phyloP scores from a whole-genome alignment of 2,113 vertebrate species.

The Epinephelus moara region DNA sequence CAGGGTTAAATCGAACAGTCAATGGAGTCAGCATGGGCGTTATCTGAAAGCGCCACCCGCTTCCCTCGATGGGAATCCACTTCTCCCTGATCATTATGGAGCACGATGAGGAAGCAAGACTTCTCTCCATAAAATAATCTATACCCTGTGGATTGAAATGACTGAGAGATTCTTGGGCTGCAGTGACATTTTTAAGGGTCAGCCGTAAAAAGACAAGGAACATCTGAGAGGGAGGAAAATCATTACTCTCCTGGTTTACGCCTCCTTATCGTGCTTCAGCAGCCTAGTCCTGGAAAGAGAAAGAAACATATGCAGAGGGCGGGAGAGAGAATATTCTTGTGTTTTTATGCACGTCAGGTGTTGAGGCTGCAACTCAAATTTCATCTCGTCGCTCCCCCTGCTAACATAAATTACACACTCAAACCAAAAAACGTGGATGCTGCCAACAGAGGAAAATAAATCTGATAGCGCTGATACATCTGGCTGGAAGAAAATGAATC shows the following conservation, averaged over 20 bases:
- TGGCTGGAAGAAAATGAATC: constrained; percentile 12
- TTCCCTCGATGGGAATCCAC: constrained; percentile 28
- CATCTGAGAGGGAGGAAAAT: constrained; percentile 57
- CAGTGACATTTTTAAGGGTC: constrained; percentile 71
- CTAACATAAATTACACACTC: constrained; percentile 45
- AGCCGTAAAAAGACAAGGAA: constrained; percentile 60
- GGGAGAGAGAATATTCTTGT: constrained; percentile 8
- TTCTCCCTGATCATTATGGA: constrained; percentile 20
- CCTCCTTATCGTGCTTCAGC: constrained; percentile 63
- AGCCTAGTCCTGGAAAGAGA: constrained; percentile 41
- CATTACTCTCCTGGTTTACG: constrained; percentile 56
- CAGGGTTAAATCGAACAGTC: constrained; percentile 25
- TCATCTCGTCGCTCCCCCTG: constrained; percentile 35
- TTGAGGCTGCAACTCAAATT: constrained; percentile 53
- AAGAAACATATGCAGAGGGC: constrained; percentile 30
- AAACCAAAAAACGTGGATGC: constrained; percentile 19
- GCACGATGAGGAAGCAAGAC: constrained; percentile 31
- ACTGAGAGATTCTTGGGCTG: constrained; percentile 52
- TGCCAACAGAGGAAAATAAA: constrained; percentile 23
- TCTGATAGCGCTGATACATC: constrained; percentile 11
- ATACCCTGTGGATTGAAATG: constrained; percentile 41
- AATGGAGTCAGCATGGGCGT: not conserved
- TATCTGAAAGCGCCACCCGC: constrained; percentile 59
- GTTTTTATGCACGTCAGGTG: constrained; percentile 48
- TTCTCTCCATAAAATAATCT: constrained; percentile 56